Evolutionary conservation across 2,888 invertebrate genomes (phyloP), one percentile per base, ranked within the genome.

Genomic region (Furcula furcula): DNA sequence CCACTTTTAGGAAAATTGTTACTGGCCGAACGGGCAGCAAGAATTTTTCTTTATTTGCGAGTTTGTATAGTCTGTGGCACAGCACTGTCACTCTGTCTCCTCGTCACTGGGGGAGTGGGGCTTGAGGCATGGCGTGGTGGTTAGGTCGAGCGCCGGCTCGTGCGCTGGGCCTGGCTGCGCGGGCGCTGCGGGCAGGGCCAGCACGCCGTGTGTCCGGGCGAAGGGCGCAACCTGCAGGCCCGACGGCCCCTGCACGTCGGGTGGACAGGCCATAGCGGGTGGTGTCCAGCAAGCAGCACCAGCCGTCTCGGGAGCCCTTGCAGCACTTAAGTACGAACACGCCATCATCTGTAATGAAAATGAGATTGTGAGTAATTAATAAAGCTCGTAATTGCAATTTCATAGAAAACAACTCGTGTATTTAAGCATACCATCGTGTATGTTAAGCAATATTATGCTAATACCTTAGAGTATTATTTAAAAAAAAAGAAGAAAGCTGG

Each of bases 261-360:
- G 29, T 35, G 54, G 52, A 34, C 52, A 53, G 30, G 61, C 54
- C 51, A 65, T 61, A 25, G 64, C 55, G 28, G 79, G 81, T n/a
- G 79, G 83, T 37, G 76, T 76, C 86, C 83, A 88, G 45, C 82
- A 84, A 7, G 73, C 75, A 15, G 82, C 77, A 34, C 70, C 64
- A 7, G 72, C 54, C 10, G 65, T 53, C 53, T 74, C 78, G 14
- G 77, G 65, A 50, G 75, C 76, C 61, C 68, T 64, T 20, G 71
- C 73, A 40, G 75, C 76, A 55, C 83, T 86, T 55, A 89, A 64
- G 56, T 87, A 89, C 45, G 89, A 89, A 61, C 88, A 89, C 63
- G 88, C 82, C 89, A 89, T 89, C 88, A 89, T 88, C 89, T 89
- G 87, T 31, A 64, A 68, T 76, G 62, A 78, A 67, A 23, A 45